Evolutionary conservation across 1,140 invertebrate species (phyloP).

Genomic region (Lepidurus apus): DNA sequence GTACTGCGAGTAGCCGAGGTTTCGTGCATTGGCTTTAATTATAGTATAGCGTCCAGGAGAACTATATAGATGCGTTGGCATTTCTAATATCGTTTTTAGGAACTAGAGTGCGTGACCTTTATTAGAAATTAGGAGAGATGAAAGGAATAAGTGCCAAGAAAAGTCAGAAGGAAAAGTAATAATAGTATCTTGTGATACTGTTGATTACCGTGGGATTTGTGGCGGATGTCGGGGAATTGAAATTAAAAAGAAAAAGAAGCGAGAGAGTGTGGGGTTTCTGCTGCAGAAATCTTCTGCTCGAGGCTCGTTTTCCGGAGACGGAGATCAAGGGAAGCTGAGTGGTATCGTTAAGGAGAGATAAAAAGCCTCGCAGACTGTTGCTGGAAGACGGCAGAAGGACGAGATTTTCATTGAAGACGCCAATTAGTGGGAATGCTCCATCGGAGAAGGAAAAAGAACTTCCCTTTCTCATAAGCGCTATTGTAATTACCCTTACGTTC

Average conservation of each 20-base stretch:
- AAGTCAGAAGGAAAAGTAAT: neutral
- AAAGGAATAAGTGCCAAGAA: neutral
- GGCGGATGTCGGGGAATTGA: neutral
- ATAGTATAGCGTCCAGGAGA: neutral
- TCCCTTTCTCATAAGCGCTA: neutral
- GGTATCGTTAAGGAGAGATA: neutral
- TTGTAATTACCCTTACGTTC: neutral
- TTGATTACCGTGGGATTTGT: neutral
- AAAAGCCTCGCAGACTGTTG: neutral
- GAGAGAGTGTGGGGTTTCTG: neutral
- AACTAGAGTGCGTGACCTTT: neutral
- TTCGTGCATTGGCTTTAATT: neutral
- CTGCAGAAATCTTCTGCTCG: neutral
- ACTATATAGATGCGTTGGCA: no score
- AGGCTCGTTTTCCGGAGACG: neutral
- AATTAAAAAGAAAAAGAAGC: neutral
- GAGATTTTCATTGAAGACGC: neutral
- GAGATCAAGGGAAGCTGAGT: constrained; percentile 13
- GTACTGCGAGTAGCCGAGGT: neutral
- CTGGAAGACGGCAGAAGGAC: neutral
- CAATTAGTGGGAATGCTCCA: neutral
- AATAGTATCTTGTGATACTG: neutral
- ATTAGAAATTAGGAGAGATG: neutral
- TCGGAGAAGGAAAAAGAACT: neutral
- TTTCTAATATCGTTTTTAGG: no score